Base-by-base conservation (phyloP, 2,797 vertebrate species). In the Spinus olivaceus region DNA sequence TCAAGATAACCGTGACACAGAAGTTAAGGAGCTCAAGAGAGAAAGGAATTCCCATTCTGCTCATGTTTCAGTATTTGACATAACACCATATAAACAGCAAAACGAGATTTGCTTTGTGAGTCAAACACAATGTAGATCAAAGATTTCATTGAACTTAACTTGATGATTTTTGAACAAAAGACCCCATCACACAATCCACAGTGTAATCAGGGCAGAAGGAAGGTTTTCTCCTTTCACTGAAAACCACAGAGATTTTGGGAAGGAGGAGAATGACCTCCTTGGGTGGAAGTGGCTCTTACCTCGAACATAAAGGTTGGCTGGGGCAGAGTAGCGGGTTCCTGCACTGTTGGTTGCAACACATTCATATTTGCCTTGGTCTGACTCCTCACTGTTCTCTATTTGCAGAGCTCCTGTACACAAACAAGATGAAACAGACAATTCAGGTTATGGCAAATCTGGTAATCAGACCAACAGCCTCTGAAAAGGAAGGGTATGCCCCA, bases 361-460 rank as follows among this genome's bases (percentile, higher is more conserved):
- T 96, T 99, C 99, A 5, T 99, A 99, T 98, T 99, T 99, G 95
- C 99, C 99, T 98, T 99, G 99, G 98, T 99, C 99, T 2, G 99
- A 99, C 95, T 99, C 99, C 96, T 99, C 99, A 3, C 99, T 99
- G 98, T 99, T 99, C 97, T 99, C 99, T 72, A 99, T 99, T 97
- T 99, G 99, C 86, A 99, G 98, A 20, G 99, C 99, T 97, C 99
- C 99, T 99, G 98, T 53, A 70, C 82, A 94, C 81, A 97, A 96
- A 97, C 56, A 97, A 97, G 65, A 94, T 12, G 71, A 97, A 91
- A 97, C 22, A 95, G 70, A 96, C 35, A 85, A 93, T 84, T 94
- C 72, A 84, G 88, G 78, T 95, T 96, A 97, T n/a, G 56, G 74
- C 22, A 84, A 59, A 90, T 86, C 70, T 70, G 57, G 23, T 39